phyloP scores from a whole-genome alignment of 2,888 invertebrate species.

The Creontiades dilutus region DNA sequence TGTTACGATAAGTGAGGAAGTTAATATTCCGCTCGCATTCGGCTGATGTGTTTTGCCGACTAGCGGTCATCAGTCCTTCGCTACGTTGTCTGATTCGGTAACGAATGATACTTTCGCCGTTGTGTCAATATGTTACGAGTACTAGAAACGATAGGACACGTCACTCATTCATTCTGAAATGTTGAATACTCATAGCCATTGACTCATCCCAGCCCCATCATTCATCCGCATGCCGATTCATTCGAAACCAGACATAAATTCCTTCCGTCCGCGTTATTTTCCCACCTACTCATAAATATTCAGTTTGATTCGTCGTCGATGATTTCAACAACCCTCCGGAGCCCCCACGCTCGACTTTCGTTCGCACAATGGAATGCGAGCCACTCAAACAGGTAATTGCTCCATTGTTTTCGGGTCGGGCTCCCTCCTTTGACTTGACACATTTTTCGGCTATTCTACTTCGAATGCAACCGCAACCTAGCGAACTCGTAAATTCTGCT shows the following conservation, averaged over 20 bases:
- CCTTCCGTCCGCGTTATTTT: neutral
- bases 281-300: neutral
- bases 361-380: constrained; percentile 41
- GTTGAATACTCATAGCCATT: neutral
- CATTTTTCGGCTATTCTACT: constrained; percentile 2
- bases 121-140: no score
- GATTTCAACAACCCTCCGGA: neutral
- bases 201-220: neutral
- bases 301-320: neutral
- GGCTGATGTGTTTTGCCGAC: no score
- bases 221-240: constrained; percentile 15
- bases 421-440: constrained; percentile 11
- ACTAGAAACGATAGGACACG: no score
- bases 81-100: no score
- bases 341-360: constrained; percentile 27
- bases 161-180: no score
- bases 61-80: no score
- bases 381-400: constrained; percentile 34
- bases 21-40: no score
- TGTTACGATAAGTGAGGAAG: no score
- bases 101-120: no score
- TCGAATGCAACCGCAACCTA: neutral
- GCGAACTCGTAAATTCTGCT: no score
- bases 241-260: neutral
- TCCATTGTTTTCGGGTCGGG: constrained; percentile 16